Conservation (phyloP, 1,140 invertebrate species). For the Grapholita molesta region DNA sequence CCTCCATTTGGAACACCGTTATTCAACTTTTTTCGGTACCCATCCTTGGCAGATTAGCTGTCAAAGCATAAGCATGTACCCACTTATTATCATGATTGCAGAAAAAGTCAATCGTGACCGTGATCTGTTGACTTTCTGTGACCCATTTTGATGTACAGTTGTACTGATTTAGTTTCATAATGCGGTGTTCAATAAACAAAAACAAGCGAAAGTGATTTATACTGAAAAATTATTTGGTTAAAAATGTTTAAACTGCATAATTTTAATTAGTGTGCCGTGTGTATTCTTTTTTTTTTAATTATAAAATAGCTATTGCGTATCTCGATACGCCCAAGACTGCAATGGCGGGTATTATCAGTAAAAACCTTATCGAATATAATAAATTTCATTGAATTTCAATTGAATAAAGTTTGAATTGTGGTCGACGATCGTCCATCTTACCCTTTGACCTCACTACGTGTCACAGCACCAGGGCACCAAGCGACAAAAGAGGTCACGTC, state of each 20-base stretch:
- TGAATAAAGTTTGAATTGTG: too few relatives aligned
- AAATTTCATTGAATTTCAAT: too few relatives aligned
- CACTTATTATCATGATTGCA: conserved; percentile 13
- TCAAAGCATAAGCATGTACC: neutral
- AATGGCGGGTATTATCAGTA: too few relatives aligned
- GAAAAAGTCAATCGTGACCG: conserved; percentile 13
- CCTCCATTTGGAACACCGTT: neutral
- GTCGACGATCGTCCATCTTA: neutral
- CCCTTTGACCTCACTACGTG: conserved; percentile 8
- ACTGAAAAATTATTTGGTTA: too few relatives aligned
- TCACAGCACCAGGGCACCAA: conserved; percentile 29
- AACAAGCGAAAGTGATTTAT: too few relatives aligned
- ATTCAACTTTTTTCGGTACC: neutral
- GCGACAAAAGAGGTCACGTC: neutral
- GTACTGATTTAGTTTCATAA: neutral
- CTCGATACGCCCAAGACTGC: too few relatives aligned
- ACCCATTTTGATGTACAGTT: neutral
- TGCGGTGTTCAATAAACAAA: too few relatives aligned
- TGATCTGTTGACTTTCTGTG: neutral
- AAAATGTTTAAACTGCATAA: too few relatives aligned
- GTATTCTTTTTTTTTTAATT: too few relatives aligned
- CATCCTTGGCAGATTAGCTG: conserved; percentile 8
- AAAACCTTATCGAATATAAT: too few relatives aligned
- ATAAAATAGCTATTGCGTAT: too few relatives aligned
- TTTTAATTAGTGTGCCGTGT: too few relatives aligned